Percentiles rank a stretch among this genome's conserved stretches.
Evolutionary conservation across 2,888 invertebrate genomes (phyloP).

Genomic region (Eilema sororculum): DNA sequence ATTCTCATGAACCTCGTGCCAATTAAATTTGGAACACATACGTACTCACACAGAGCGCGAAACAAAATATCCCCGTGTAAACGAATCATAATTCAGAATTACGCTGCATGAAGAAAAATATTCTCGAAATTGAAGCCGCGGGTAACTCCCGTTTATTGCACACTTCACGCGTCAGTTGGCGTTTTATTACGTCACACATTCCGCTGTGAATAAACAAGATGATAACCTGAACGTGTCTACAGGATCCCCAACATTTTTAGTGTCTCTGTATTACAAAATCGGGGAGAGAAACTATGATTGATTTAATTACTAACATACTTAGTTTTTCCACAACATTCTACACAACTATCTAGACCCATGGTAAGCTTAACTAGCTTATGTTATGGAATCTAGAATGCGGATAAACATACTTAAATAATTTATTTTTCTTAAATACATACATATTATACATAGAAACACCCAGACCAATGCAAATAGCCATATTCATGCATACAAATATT

Average conservation of each 20-base stretch:
- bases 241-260: constrained; percentile 54
- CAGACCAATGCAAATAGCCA: too few relatives aligned
- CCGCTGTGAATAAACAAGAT: constrained; percentile 62
- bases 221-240: constrained; percentile 56
- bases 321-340: too few relatives aligned
- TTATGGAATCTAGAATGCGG: too few relatives aligned
- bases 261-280: constrained; percentile 45
- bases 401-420: too few relatives aligned
- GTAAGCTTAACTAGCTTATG: too few relatives aligned
- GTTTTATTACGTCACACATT: constrained; percentile 60
- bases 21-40: constrained; percentile 14
- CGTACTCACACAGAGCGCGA: not conserved
- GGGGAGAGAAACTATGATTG: constrained; percentile 10
- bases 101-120: constrained; percentile 48
- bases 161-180: constrained; percentile 52
- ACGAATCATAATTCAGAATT: constrained; percentile 51
- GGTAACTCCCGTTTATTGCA: constrained; percentile 50
- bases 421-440: too few relatives aligned
- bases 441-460: too few relatives aligned
- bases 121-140: constrained; percentile 49
- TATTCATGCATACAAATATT: too few relatives aligned
- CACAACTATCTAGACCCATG: too few relatives aligned
- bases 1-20: not conserved
- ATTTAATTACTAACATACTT: not conserved
- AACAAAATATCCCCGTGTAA: constrained; percentile 33